These are phyloP conservation scores for Scylla paramamosain DNA, from an alignment of 1,140 invertebrate species.

Conservation along the genomic window DNA sequence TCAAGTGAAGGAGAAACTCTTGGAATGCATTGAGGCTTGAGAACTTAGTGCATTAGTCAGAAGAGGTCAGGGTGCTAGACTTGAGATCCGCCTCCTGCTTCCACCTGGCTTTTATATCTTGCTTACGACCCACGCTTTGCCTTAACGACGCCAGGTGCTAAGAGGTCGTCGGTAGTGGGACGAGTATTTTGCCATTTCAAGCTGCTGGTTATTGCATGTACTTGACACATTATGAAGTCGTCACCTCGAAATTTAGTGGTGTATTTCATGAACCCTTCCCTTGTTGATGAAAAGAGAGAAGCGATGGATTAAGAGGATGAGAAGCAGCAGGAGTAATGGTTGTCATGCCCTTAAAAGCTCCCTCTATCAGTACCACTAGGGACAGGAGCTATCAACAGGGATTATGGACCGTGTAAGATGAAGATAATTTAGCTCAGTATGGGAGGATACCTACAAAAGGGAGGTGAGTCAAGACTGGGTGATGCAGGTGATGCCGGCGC, in stretches of 20 bases:
- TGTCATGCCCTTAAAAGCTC: background rate
- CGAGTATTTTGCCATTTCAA: background rate
- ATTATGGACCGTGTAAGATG: background rate
- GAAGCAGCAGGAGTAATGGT: background rate
- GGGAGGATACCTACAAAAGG: background rate
- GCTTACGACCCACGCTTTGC: background rate
- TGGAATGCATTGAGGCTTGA: background rate
- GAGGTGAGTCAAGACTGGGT: background rate
- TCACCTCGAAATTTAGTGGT: background rate
- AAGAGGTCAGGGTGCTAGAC: background rate
- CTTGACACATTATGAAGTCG: background rate
- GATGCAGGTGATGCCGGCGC: background rate
- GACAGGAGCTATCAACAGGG: background rate
- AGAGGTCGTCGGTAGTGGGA: background rate
- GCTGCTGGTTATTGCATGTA: background rate
- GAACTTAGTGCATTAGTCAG: background rate
- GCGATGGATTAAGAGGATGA: background rate
- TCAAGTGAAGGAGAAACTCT: background rate
- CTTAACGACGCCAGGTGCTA: background rate
- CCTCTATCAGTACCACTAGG: background rate
- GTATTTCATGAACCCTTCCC: background rate
- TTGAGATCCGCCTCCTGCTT: background rate
- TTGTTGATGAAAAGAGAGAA: background rate
- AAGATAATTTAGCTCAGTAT: background rate
- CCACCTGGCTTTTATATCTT: background rate